These are phyloP conservation scores for Helicolenus hilgendorfi DNA, from an alignment of 2,797 vertebrate species.

Conservation along the genomic window DNA sequence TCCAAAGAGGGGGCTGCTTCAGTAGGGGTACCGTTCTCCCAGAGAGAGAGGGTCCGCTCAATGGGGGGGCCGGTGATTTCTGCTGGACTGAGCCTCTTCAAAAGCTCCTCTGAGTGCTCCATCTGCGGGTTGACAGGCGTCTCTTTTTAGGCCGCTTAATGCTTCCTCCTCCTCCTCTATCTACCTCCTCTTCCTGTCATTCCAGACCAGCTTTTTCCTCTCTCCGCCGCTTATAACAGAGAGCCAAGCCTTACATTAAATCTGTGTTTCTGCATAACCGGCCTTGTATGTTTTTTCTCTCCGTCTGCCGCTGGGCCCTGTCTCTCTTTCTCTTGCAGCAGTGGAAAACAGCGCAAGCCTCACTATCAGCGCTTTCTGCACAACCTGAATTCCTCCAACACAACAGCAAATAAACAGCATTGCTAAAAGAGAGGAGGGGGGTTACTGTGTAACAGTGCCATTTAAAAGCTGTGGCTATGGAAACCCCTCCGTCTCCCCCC, in stretches of 20 bases:
- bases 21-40: constrained; percentile 22
- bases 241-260: constrained; percentile 92
- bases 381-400: constrained; percentile 66
- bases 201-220: constrained; percentile 91
- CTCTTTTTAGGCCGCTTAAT: constrained; percentile 24
- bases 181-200: constrained; percentile 43
- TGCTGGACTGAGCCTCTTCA: constrained; percentile 28
- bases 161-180: constrained; percentile 3
- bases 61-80: constrained; percentile 12
- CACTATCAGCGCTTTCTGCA: constrained; percentile 61
- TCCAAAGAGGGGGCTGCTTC: constrained; percentile 52
- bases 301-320: constrained; percentile 72
- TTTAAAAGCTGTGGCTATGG: constrained; percentile 82
- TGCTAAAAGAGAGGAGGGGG: constrained; percentile 8
- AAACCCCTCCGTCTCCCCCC: constrained; percentile 69
- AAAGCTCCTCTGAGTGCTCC: constrained; percentile 35
- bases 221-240: constrained; percentile 84
- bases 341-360: constrained; percentile 70
- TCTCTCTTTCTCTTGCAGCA: constrained; percentile 66
- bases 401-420: constrained; percentile 75
- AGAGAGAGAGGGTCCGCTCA: constrained; percentile 20
- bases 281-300: constrained; percentile 80
- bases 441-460: constrained; percentile 50
- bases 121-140: constrained; percentile 42
- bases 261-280: constrained; percentile 91